Base-by-base conservation (phyloP, 2,797 vertebrate species). In the Gorsachius magnificus region DNA sequence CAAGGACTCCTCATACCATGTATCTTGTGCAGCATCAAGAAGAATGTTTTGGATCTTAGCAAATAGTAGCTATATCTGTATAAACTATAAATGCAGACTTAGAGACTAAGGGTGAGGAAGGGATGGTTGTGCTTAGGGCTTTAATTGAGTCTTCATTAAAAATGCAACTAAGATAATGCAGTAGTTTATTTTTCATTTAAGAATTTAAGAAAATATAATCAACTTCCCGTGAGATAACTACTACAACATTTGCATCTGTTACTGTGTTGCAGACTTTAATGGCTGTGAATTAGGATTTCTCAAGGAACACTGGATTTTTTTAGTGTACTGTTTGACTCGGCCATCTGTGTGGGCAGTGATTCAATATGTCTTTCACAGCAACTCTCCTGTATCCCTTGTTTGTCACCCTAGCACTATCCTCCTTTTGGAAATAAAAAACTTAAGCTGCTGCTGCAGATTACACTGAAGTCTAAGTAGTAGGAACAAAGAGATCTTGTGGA, bases 271-370 rank as follows among this genome's bases (percentile, higher is more conserved):
- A 35, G 31, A 41, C 91, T 95, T 92, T 77, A 78, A 41, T 91
- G 46, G 50, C 74, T 0, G 0, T 80, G 81, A 70, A 78, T 87
- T 89, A 87, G 76, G 43, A 78, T 93, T 94, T 97, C 45, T 78
- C 70, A 87, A 61, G 84, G 81, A 92, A 77, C 38, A 31, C 50
- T 85, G 81, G 77, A 61, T 87, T 92, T 92, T 90, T 69, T 93
- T 72, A 13, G 36, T 77, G 43, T 83, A 9, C 65, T 86, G 11
- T 87, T 95, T 95, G 88, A 93, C 86, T 95, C 69, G 56, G 75
- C 89, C 84, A 53, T 90, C 87, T 96, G 89, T 89, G 90, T 91
- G 89, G 90, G 92, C 86, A 86, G 61, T 77, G 61, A 89, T 89
- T 96, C 80, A 89, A 16, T 89, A 66, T 78, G 87, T 75, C 92